These are phyloP conservation scores for Sarotherodon lohbergeri DNA, from an alignment of 2,113 vertebrate species.

Conservation along the genomic window DNA sequence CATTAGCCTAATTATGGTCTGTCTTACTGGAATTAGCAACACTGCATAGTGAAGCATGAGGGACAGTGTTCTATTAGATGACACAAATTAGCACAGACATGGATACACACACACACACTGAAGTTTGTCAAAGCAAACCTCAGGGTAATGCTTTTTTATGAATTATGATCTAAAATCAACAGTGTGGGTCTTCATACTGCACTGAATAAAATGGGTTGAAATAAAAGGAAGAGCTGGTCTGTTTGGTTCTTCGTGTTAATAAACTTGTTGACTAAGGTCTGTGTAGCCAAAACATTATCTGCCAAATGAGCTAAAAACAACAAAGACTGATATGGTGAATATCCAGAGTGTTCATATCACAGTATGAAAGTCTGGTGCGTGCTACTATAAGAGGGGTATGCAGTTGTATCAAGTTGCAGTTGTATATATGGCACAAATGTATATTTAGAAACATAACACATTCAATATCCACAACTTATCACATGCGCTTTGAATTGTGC, in stretches of 20 bases:
- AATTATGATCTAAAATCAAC: neutral
- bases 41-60: neutral
- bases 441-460: neutral
- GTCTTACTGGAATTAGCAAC: neutral
- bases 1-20: conserved; percentile 2
- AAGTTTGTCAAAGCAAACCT: neutral
- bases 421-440: neutral
- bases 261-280: neutral
- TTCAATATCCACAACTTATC: neutral
- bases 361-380: neutral
- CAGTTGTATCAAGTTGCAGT: neutral
- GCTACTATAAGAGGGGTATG: neutral
- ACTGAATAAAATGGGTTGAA: neutral
- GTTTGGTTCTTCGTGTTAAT: neutral
- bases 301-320: neutral
- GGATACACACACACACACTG: neutral
- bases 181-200: neutral
- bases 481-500: neutral
- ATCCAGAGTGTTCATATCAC: neutral
- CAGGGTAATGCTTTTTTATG: neutral
- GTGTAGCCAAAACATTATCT: neutral
- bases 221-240: neutral
- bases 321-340: neutral
- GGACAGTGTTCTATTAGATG: neutral
- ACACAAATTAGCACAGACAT: neutral